Evolutionary conservation across 2,113 vertebrate genomes (phyloP).

Genomic region (Proterorhinus semilunaris): DNA sequence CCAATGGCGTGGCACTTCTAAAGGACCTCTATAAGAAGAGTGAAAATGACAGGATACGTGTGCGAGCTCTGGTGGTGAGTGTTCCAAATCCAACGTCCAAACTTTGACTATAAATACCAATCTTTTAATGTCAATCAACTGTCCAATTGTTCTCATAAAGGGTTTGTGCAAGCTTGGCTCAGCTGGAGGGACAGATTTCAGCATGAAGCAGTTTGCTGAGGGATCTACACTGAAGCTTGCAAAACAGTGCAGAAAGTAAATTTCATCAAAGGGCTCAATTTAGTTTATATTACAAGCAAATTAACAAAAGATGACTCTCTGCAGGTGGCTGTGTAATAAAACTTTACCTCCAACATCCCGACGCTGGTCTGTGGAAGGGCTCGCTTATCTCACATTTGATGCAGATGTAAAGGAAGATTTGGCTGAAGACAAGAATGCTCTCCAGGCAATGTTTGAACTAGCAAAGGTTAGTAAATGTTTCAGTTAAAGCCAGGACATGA

Average conservation of each 20-base stretch:
- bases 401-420: slow-evolving; percentile 97
- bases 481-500: neutral
- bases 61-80: slow-evolving; percentile 94
- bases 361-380: slow-evolving; percentile 94
- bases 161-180: slow-evolving; percentile 97
- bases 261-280: neutral
- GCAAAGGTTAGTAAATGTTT: slow-evolving; percentile 78
- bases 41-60: slow-evolving; percentile 91
- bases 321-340: slow-evolving; percentile 94
- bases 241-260: slow-evolving; percentile 95
- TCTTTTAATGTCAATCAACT: slow-evolving; percentile 6
- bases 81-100: neutral
- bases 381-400: slow-evolving; percentile 96
- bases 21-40: slow-evolving; percentile 98
- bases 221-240: slow-evolving; percentile 94
- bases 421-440: slow-evolving; percentile 85
- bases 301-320: slow-evolving; percentile 9
- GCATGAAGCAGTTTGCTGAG: slow-evolving; percentile 99
- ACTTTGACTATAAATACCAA: neutral
- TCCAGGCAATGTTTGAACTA: slow-evolving; percentile 91
- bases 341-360: slow-evolving; percentile 81
- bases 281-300: neutral
- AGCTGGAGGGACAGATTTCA: slow-evolving; percentile 94
- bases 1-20: slow-evolving; percentile 89
- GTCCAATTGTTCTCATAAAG: slow-evolving; percentile 62